Base-by-base conservation (phyloP, 2,888 invertebrate genomes). In the Ceramica pisi region DNA sequence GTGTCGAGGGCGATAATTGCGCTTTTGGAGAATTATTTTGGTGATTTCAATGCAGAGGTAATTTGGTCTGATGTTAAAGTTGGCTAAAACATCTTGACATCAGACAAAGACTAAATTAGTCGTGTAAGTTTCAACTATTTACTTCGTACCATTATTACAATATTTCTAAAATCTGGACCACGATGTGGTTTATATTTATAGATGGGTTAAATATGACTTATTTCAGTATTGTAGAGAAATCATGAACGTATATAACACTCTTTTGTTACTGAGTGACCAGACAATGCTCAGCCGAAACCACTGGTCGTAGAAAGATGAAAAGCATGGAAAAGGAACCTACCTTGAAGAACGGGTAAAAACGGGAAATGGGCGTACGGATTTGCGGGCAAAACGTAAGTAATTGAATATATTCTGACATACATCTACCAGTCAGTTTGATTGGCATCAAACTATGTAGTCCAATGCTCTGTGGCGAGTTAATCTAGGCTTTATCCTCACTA, bases 1-100 rank as follows among this genome's bases (percentile, higher is more conserved):
- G 55, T 46, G 35, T 61, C 7, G n/a, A 16, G 8, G 3, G 26
- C n/a, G n/a, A 35, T 57, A 10, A 41, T 57, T 67, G 67, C 55
- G 19, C 16, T 44, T 56, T 46, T 8, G 10, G n/a, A 16, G 23
- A 21, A 48, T 26, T 48, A 23, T 76, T 56, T 41, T 50, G 41
- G n/a, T 41, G n/a, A 68, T 50, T 26, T 44, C 23, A 19, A 35
- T 35, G 35, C 23, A 8, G 19, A 35, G 1, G 26, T 41, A 21
- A 50, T 56, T 4, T 31, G 31, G 12, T 38, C 56, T 57, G 16
- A 21, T 2, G 14, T 7, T 26, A 48, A 46, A 26, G 12, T 9
- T 19, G n/a, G 46, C 1, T 61, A 14, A 26, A 19, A 31, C 31
- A 53, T 9, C 19, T 31, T 19, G 31, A 26, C 26, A 31, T 26